Base-by-base conservation (phyloP, 2,888 invertebrate genomes). In the Sturmia bella region DNA sequence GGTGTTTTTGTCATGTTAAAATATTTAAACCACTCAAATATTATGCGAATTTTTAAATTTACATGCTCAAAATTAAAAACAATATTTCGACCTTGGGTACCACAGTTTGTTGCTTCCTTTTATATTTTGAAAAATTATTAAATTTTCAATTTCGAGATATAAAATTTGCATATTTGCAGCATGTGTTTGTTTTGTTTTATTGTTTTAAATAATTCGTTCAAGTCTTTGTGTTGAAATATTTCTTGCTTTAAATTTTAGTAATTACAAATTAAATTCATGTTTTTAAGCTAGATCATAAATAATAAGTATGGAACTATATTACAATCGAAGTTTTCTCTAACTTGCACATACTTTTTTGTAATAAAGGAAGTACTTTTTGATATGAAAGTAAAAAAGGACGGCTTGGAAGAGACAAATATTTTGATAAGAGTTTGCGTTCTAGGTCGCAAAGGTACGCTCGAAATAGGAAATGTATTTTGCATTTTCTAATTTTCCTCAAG, bases 81-180 rank as follows among this genome's bases (percentile, higher is more conserved):
- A 21, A 70, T 21, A 12, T 6, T 57, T 15, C 48, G 48, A 64
- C 21, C 15, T 19, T 3, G 15, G 7, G 27, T 4, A 48, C 15
- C 5, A 1, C 15, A n/a, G 11, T 3, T 7, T 70, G 39, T 1
- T 39, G 39, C 21, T 19, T 59, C 12, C 9, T 56, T 43, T 45
- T 45, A 11, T 32, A n/a, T 37, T 48, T 32, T 19, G 12, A 61
- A 72, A 72, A 61, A 63, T 56, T 54, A 52, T 9, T 73, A 4
- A 21, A 9, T 64, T 74, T 74, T 74, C 17, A 39, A 50, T 15
- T 52, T 32, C 15, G 41, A 27, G 6, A 68, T 75, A 75, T 57
- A 76, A 68, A 68, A 76, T 68, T 61, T 76, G 68, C 68, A 76
- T 69, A 70, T 77, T 37, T 56, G 27, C 24, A 39, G 37, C 27